Conservation (phyloP, 2,888 invertebrate species). For the Petrophora chlorosata region DNA sequence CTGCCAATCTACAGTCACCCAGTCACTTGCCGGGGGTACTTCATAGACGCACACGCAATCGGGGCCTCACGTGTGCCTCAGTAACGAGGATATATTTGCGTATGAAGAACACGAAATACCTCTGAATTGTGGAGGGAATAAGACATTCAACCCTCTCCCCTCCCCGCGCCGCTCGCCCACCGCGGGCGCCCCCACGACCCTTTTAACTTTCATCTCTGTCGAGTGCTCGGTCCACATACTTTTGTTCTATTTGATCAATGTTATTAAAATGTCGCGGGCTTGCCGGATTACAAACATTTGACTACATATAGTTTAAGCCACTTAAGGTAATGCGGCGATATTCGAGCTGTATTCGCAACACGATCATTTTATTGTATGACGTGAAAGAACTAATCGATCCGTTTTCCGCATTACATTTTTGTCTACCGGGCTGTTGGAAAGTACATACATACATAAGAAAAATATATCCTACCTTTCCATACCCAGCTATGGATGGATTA, state of each 20-base stretch:
- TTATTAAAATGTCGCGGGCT: conserved; percentile 83
- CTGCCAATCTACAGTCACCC: conserved; percentile 60
- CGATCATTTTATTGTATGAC: conserved; percentile 4
- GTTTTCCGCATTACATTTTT: neutral
- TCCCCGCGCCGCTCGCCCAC: conserved; percentile 46
- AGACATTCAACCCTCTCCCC: conserved; percentile 81
- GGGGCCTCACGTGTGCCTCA: conserved; percentile 79
- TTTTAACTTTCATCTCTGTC: conserved; percentile 84
- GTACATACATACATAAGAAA: conserved; percentile 1
- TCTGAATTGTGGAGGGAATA: conserved; percentile 84
- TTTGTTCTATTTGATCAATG: conserved; percentile 84
- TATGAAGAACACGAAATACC: conserved; percentile 84
- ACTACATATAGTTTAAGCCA: conserved; percentile 64
- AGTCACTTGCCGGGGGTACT: conserved; percentile 60
- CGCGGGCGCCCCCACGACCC: conserved; percentile 69
- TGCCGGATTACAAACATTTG: conserved; percentile 78
- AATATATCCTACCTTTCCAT: conserved; percentile 7
- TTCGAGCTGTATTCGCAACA: conserved; percentile 4
- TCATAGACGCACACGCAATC: conserved; percentile 78
- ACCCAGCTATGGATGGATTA: conserved; percentile 13
- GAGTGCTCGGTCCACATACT: conserved; percentile 84
- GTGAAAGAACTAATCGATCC: conserved; percentile 4
- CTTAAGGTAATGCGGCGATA: conserved; percentile 36
- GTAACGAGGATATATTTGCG: conserved; percentile 84
- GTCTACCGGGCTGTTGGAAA: neutral